Conservation (phyloP, 2,888 invertebrate species). For the Agrilus cyanescens region DNA sequence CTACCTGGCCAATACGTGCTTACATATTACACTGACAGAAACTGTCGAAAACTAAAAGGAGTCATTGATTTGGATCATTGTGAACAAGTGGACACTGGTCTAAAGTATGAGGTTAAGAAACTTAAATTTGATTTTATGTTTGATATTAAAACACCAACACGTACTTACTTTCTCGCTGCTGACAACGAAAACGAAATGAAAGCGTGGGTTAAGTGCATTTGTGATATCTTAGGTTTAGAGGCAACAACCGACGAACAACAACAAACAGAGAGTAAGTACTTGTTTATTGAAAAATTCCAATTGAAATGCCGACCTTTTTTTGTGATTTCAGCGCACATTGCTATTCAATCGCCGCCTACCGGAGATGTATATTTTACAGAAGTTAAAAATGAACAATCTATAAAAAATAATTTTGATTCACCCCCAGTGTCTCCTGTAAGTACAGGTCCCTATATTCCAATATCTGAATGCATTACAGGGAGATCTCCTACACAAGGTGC, state of each 20-base stretch:
- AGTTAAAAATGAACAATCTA: neutral
- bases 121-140: slow-evolving; percentile 77
- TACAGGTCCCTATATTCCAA: slow-evolving; percentile 81
- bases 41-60: slow-evolving; percentile 75
- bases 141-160: slow-evolving; percentile 76
- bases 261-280: slow-evolving; percentile 19
- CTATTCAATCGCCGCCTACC: neutral
- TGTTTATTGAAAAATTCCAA: slow-evolving; percentile 1
- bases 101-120: slow-evolving; percentile 71
- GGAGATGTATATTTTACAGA: neutral
- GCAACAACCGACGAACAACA: slow-evolving; percentile 46
- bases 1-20: slow-evolving; percentile 88
- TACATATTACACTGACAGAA: slow-evolving; percentile 85
- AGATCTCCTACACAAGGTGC: slow-evolving; percentile 31
- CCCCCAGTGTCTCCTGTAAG: slow-evolving; percentile 53
- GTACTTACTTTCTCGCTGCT: slow-evolving; percentile 86
- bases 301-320: neutral
- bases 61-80: slow-evolving; percentile 90
- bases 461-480: slow-evolving; percentile 86
- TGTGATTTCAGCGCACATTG: neutral
- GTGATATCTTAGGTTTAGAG: slow-evolving; percentile 80
- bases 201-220: slow-evolving; percentile 90
- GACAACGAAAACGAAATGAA: slow-evolving; percentile 88
- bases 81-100: slow-evolving; percentile 86
- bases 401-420: slow-evolving; percentile 34